Evolutionary conservation across 1,140 invertebrate genomes (phyloP).

Genomic region (Condylostylus longicornis): DNA sequence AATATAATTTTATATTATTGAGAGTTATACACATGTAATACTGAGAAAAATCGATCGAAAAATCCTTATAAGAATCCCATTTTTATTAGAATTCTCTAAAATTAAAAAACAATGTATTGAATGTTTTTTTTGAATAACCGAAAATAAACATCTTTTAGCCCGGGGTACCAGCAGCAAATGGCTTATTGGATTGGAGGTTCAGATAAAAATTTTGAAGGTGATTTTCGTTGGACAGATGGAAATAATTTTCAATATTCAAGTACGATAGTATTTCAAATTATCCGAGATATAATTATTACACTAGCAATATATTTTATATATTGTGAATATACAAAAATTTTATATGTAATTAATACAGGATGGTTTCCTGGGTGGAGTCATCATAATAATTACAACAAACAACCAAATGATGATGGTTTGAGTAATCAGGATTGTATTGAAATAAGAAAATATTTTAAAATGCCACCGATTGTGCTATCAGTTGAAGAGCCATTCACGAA

Average conservation of each 20-base stretch:
- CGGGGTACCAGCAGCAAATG: conserved; percentile 42
- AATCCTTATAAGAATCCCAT: no score
- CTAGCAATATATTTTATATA: no score
- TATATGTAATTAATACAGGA: conserved; percentile 36
- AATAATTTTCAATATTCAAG: conserved; percentile 53
- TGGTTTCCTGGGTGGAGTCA: conserved; percentile 63
- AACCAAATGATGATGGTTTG: conserved; percentile 66
- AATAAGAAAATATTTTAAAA: conserved; percentile 44
- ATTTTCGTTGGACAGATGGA: conserved; percentile 62
- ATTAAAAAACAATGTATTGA: no score
- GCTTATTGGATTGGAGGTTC: conserved; percentile 67
- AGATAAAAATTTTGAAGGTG: conserved; percentile 52
- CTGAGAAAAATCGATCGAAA: no score
- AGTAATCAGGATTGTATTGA: conserved; percentile 67
- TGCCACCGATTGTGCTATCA: conserved; percentile 26
- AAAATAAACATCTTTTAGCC: conserved; percentile 32
- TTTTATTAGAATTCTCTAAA: no score
- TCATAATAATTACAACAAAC: conserved; percentile 44
- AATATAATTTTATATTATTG: no score
- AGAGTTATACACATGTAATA: no score
- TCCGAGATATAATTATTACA: no score
- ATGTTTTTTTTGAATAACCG: no score
- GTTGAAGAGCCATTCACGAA: conserved; percentile 20
- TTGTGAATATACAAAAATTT: conserved; percentile 3
- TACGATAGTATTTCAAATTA: conserved; percentile 42